A percentile compares a stretch with the other conserved stretches of the same genome.
phyloP scores from a whole-genome alignment of 2,888 invertebrate genomes.

The Athalia rosae region DNA sequence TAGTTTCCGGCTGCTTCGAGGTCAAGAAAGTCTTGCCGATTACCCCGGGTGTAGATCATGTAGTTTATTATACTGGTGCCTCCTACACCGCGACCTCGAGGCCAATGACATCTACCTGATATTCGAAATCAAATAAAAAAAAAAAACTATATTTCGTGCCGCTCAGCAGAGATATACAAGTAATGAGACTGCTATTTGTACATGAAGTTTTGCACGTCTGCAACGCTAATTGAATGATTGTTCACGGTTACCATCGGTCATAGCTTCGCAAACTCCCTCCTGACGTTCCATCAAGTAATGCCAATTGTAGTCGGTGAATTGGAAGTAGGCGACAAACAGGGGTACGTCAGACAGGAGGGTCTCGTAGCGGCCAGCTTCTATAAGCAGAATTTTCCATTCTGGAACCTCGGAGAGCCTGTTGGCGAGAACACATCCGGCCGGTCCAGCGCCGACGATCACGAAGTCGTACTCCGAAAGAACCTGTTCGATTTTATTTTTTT shows the following conservation, averaged over 20 bases:
- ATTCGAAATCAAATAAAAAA: conserved; percentile 47
- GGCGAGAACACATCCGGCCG: conserved; percentile 72
- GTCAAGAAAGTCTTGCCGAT: conserved; percentile 74
- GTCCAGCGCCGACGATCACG: conserved; percentile 73
- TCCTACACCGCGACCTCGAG: conserved; percentile 74
- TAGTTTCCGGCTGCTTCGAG: conserved; percentile 74
- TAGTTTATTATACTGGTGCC: conserved; percentile 76
- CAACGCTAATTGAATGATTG: too few relatives aligned
- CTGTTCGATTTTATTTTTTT: conserved; percentile 1
- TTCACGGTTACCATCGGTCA: conserved; percentile 53
- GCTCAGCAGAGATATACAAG: too few relatives aligned
- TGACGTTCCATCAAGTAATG: conserved; percentile 74
- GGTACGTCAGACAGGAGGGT: conserved; percentile 74
- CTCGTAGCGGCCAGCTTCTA: conserved; percentile 71
- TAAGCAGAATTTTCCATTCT: conserved; percentile 71
- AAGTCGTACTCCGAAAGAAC: conserved; percentile 68
- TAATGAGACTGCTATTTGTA: too few relatives aligned
- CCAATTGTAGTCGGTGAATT: conserved; percentile 76
- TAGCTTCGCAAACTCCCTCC: conserved; percentile 63
- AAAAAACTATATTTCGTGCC: neutral
- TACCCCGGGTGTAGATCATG: conserved; percentile 76
- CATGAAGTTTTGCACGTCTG: too few relatives aligned
- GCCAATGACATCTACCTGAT: conserved; percentile 69
- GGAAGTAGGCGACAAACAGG: conserved; percentile 73
- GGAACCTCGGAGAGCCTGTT: conserved; percentile 73